Evolutionary conservation across 2,113 vertebrate genomes (phyloP), one percentile per base, ranked within the genome.

Genomic region (Hippocampus abdominalis): DNA sequence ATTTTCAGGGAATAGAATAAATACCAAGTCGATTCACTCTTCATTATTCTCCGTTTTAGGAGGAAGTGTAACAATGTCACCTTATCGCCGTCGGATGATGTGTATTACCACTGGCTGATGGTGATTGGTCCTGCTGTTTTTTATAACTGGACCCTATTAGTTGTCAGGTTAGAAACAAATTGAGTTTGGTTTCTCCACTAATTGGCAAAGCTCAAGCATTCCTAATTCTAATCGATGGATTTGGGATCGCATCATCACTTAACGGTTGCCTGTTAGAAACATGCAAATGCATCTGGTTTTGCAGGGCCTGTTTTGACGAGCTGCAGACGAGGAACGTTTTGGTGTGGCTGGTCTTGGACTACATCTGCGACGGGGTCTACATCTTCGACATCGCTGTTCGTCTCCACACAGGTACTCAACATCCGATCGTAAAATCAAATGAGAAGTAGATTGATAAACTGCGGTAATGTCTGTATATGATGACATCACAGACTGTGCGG

Each of bases 301-400:
- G 18, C 78, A 99, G 97, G 88, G 94, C 96, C 66, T 99, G 96
- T 80, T 99, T 98, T 69, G 93, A 91, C 87, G 94, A 96, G 69
- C 93, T 98, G 60, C 97, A 98, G 73, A 92, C 86, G 70, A 85
- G 59, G 48, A 94, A 92, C 36, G 84, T 93, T 66, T 70, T 93
- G 80, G 87, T 94, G 59, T 98, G 97, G 96, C 77, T 98, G 81
- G 93, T 94, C 64, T 70, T 98, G 70, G 97, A 99, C 86, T 98
- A 96, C 56, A 10, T 93, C 69, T 96, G 95, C 1, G 97, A 98
- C 53, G 77, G 87, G 13, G 46, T 98, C 84, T 99, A 98, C 75
- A 75, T 95, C 0, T 83, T 90, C 36, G 97, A 99, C 76, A 89
- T 94, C 10, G 90, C 92, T 49, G 92, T 97, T 65, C 93, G 93